phyloP scores from a whole-genome alignment of 2,888 invertebrate genomes.

The Heliconius aoede region DNA sequence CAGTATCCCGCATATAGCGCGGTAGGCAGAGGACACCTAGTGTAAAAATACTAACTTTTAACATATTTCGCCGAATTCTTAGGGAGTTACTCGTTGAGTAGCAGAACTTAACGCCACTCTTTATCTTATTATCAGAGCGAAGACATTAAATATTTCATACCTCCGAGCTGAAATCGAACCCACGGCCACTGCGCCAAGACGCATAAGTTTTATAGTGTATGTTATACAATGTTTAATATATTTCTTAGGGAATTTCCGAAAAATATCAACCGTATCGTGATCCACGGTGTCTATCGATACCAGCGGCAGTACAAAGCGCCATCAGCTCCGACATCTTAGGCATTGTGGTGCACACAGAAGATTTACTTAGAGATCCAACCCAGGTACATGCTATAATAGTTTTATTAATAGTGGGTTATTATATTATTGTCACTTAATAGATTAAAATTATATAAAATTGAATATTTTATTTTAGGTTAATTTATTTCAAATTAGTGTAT shows the following conservation, averaged over 20 bases:
- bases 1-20: neutral
- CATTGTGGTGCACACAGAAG: slow-evolving; percentile 96
- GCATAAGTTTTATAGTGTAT: neutral
- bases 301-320: slow-evolving; percentile 92
- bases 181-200: neutral
- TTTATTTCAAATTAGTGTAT: too few relatives aligned
- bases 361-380: slow-evolving; percentile 91
- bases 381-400: slow-evolving; percentile 82
- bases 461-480: too few relatives aligned
- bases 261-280: slow-evolving; percentile 93
- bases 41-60: too few relatives aligned
- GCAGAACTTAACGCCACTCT: neutral
- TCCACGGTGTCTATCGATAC: slow-evolving; percentile 90
- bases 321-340: slow-evolving; percentile 92
- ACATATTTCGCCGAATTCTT: too few relatives aligned
- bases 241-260: slow-evolving; percentile 65
- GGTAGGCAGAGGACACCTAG: neutral
- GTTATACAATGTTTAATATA: neutral
- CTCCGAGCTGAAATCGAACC: neutral
- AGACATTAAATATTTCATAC: neutral
- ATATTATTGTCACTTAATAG: too few relatives aligned
- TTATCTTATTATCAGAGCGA: neutral
- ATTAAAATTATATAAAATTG: too few relatives aligned
- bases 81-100: neutral
- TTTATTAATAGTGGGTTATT: neutral